Conservation (phyloP, 1,140 invertebrate species). For the Onthophagus taurus region DNA sequence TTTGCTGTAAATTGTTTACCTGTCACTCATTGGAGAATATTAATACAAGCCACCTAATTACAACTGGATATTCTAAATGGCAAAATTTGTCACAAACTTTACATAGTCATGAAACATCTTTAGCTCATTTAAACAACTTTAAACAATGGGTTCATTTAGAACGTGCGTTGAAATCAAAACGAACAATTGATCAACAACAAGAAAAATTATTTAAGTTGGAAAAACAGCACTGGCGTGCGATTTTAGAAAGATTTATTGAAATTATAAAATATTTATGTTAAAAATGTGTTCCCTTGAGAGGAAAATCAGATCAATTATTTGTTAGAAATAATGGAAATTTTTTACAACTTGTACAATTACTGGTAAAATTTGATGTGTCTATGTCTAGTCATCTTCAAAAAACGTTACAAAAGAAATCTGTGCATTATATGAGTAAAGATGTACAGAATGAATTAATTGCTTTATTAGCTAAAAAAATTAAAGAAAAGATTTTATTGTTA, state of each 20-base stretch:
- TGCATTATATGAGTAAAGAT: constrained; percentile 11
- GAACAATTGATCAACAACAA: neutral
- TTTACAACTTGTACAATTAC: constrained; percentile 5
- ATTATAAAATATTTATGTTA: constrained; percentile 2
- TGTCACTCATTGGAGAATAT: no score
- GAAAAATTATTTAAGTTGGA: constrained; percentile 1
- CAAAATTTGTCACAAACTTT: no score
- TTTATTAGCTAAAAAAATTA: constrained; percentile 26
- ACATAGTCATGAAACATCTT: no score
- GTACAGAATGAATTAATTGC: constrained; percentile 23
- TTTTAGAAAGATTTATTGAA: constrained; percentile 7
- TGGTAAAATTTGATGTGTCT: neutral
- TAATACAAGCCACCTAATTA: no score
- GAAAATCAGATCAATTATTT: constrained; percentile 5
- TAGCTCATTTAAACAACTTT: no score
- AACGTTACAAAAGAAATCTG: neutral
- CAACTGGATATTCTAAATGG: no score
- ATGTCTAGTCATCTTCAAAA: neutral
- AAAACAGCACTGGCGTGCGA: neutral
- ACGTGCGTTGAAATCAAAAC: no score
- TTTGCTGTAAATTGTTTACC: no score
- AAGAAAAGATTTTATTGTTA: constrained; percentile 27
- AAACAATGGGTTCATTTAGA: no score
- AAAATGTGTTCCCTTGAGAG: constrained; percentile 1
- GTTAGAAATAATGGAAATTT: constrained; percentile 8